Conservation (phyloP, 2,113 vertebrate species). For the Chrysochloris asiatica region DNA sequence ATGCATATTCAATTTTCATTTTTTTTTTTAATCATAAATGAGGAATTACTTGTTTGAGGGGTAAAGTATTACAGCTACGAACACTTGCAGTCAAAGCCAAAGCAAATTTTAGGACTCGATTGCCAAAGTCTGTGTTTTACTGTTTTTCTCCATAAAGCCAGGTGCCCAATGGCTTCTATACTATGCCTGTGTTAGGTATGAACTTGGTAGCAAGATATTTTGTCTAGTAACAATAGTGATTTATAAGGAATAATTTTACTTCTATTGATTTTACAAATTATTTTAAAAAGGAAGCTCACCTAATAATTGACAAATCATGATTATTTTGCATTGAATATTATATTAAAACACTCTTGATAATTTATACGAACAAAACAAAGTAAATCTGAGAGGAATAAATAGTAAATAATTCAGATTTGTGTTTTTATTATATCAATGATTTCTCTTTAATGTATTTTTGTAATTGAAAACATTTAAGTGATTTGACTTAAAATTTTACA, state of each 20-base stretch:
- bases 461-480: background rate
- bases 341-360: background rate
- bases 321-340: background rate
- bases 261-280: background rate
- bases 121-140: background rate
- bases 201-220: background rate
- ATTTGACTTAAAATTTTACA: conserved; percentile 31
- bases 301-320: background rate
- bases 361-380: background rate
- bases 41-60: background rate
- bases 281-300: background rate
- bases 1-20: background rate
- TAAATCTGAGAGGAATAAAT: background rate
- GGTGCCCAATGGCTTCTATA: background rate
- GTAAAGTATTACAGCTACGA: background rate
- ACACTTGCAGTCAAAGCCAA: background rate
- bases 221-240: background rate
- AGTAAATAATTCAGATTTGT: background rate
- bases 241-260: conserved; percentile 2
- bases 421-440: conserved; percentile 5
- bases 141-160: too few relatives aligned
- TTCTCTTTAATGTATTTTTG: background rate
- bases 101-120: background rate
- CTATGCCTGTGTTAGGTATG: background rate
- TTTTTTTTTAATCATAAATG: background rate